Evolutionary conservation across 2,113 vertebrate genomes (phyloP).

Genomic region (Hyaena hyaena): DNA sequence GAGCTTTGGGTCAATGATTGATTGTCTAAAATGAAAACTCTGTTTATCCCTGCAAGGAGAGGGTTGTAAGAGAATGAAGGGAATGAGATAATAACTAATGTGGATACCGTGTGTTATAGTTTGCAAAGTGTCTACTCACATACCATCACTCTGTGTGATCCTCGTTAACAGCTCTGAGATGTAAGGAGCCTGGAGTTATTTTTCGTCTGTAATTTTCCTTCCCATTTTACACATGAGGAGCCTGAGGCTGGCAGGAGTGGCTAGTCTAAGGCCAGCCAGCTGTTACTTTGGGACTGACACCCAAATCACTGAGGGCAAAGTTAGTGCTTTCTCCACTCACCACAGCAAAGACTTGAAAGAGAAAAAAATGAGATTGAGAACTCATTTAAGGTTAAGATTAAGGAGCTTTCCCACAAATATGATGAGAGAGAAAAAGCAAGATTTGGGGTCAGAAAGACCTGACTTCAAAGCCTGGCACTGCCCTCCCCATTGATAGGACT

Average conservation of each 20-base stretch:
- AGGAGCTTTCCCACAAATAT: neutral
- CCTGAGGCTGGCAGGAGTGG: neutral
- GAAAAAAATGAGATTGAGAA: neutral
- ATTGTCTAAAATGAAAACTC: slow-evolving; percentile 12
- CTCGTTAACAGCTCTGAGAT: neutral
- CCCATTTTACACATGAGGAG: neutral
- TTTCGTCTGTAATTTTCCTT: neutral
- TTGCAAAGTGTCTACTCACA: neutral
- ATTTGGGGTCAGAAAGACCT: neutral
- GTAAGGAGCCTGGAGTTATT: neutral
- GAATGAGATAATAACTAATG: neutral
- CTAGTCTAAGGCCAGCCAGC: neutral
- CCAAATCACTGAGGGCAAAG: neutral
- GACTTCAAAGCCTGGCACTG: neutral
- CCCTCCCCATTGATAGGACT: neutral
- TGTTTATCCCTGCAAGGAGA: slow-evolving; percentile 20
- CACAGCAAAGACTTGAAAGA: neutral
- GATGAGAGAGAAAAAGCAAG: neutral
- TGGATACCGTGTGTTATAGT: fast-evolving
- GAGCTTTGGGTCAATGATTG: slow-evolving; percentile 57
- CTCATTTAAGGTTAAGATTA: neutral
- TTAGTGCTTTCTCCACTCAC: neutral
- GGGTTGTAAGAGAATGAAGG: neutral
- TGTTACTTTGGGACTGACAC: neutral
- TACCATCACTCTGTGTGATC: neutral